Conservation (phyloP, 1,140 invertebrate species). For the Drosophila nasuta region DNA sequence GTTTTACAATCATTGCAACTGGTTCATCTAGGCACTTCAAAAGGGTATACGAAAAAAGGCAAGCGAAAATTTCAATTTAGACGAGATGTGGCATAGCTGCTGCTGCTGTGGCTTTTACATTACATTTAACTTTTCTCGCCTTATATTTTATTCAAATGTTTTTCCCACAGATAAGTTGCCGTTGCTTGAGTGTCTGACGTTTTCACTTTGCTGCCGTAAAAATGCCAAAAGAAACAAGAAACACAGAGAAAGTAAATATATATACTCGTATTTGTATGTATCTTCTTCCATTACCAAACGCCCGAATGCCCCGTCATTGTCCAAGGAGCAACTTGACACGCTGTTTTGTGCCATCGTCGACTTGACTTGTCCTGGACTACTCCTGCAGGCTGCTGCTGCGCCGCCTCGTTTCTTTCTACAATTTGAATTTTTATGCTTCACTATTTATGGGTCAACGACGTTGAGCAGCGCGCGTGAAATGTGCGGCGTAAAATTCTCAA, state of each 20-base stretch:
- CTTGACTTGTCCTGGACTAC: neutral
- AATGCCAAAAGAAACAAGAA: conserved; percentile 52
- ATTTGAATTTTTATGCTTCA: conserved; percentile 52
- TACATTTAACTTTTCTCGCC: conserved; percentile 79
- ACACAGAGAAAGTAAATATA: neutral
- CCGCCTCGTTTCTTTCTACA: conserved; percentile 23
- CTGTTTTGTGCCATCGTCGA: conserved; percentile 6
- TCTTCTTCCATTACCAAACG: conserved; percentile 19
- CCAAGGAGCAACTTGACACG: conserved; percentile 40
- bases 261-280: neutral
- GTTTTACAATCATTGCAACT: conserved; percentile 33
- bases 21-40: conserved; percentile 2
- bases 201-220: conserved; percentile 77
- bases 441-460: conserved; percentile 58
- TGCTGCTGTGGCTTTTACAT: conserved; percentile 74
- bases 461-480: conserved; percentile 30
- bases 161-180: conserved; percentile 65
- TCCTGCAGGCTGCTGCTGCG: neutral
- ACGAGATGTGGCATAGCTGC: conserved; percentile 29
- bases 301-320: conserved; percentile 30
- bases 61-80: conserved; percentile 68
- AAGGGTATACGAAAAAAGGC: conserved; percentile 38
- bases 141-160: conserved; percentile 81
- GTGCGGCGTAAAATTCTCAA: conserved; percentile 50
- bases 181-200: conserved; percentile 71